Percentiles rank a stretch among this genome's conserved stretches.
Conservation (phyloP, 2,113 vertebrate species). For the Alectura lathami region DNA sequence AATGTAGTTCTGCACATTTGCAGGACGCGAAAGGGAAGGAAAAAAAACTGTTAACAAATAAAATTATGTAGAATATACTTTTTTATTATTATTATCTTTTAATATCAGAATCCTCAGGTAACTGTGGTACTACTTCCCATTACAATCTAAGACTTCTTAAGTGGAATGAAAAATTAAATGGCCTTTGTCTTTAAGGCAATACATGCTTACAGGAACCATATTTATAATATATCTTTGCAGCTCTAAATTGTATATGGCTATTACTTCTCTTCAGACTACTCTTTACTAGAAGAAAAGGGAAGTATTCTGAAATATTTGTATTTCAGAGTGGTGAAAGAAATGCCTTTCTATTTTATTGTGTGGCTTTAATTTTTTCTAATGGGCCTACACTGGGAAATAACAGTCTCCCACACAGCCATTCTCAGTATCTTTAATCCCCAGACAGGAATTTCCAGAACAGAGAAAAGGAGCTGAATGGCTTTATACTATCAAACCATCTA, state of each 20-base stretch:
- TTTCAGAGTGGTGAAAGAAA: background rate
- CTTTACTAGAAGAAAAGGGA: background rate
- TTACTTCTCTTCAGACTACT: background rate
- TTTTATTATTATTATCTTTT: background rate
- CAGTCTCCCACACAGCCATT: rapidly evolving
- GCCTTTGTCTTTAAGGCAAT: background rate
- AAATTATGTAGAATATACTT: background rate
- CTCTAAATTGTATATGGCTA: background rate
- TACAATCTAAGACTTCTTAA: background rate
- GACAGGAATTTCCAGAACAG: background rate
- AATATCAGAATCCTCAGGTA: background rate
- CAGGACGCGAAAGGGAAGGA: background rate
- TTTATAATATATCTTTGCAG: background rate
- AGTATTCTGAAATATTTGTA: background rate
- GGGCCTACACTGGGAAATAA: background rate
- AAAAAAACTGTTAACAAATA: background rate
- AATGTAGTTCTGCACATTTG: background rate
- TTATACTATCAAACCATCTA: background rate
- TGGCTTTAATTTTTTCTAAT: background rate
- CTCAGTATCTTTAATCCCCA: background rate
- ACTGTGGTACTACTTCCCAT: background rate
- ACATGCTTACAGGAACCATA: background rate
- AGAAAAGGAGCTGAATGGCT: background rate
- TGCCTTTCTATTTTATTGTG: background rate
- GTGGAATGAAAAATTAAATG: background rate